Evolutionary conservation across 92 coral and sea anemone species (phyloP), one percentile per base, ranked within the genome.

Genomic region (Phenganax subtilis): DNA sequence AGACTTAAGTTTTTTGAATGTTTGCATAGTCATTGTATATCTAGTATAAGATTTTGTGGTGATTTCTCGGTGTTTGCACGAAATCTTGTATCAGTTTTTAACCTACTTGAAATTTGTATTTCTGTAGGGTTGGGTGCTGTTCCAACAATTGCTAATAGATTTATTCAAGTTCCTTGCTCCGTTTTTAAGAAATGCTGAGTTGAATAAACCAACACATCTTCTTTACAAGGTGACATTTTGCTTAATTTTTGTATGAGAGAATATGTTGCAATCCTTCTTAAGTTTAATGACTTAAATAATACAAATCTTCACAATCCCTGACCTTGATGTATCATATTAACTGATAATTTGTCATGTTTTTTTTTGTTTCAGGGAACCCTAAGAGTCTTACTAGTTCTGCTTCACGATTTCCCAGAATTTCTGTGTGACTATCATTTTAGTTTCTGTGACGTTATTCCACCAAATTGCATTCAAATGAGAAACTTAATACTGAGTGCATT

Each of bases 391-490:
- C 85, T 96, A 88, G 99, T 96, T 14, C 91, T 96, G 67, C 89
- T 96, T 9, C 99, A 96, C 80, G 99, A 96, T 80, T 96, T 96
- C 90, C 99, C 99, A 89, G 99, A 96, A 80, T 96, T 96, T 89
- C 89, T 96, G 37, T 96, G 99, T 70, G 99, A 96, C 87, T 96
- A 92, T 85, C 99, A 96, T 90, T 96, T 96, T 82, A 94, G 99
- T 81, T 96, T 96, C 88, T 96, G 99, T 92, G 99, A 96, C 81
- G 99, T 96, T 87, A 96, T 96, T 59, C 99, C 99, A 9, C 99
- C 99, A 9, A 96, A 96, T 88, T 96, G 99, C 75, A 96, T 96
- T 70, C 99, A 96, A 87, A 96, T 96, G 99, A 85, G 99, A 51
- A 96, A 96, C 82, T 77, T 96, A 62, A 96, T 96, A 27, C 89